These are phyloP conservation scores for Macrotrachela quadricornifera DNA, from an alignment of 1,140 invertebrate species.

Conservation along the genomic window DNA sequence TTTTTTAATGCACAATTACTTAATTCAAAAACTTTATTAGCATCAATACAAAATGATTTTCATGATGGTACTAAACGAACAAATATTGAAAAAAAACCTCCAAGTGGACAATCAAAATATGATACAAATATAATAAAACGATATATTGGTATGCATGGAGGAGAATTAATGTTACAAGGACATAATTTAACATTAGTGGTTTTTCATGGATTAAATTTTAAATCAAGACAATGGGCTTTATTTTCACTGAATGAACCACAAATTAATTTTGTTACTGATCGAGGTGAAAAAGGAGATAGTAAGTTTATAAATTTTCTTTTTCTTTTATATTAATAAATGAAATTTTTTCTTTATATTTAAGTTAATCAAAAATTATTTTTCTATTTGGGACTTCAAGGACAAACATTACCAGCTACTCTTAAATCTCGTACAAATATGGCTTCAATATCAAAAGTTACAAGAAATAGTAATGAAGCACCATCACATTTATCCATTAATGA, in stretches of 20 bases:
- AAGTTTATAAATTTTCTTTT: not conserved
- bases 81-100: too few relatives aligned
- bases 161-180: conserved; percentile 51
- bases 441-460: conserved; percentile 66
- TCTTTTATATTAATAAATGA: not conserved
- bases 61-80: too few relatives aligned
- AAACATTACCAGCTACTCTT: conserved; percentile 33
- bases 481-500: conserved; percentile 77
- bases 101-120: too few relatives aligned
- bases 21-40: conserved; percentile 9
- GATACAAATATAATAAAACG: too few relatives aligned
- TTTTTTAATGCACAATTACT: conserved; percentile 46
- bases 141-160: conserved; percentile 34
- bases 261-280: conserved; percentile 82
- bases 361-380: conserved; percentile 48
- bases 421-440: conserved; percentile 50
- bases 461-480: conserved; percentile 72
- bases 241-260: conserved; percentile 80
- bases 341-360: not conserved
- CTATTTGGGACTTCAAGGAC: conserved; percentile 45
- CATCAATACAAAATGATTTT: too few relatives aligned
- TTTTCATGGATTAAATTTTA: conserved; percentile 91
- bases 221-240: conserved; percentile 81
- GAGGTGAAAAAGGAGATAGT: conserved; percentile 42
- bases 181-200: conserved; percentile 75